Percentiles rank a stretch among this genome's conserved stretches.
Evolutionary conservation across 2,888 invertebrate genomes (phyloP).

Genomic region (Bimastos eiseni): DNA sequence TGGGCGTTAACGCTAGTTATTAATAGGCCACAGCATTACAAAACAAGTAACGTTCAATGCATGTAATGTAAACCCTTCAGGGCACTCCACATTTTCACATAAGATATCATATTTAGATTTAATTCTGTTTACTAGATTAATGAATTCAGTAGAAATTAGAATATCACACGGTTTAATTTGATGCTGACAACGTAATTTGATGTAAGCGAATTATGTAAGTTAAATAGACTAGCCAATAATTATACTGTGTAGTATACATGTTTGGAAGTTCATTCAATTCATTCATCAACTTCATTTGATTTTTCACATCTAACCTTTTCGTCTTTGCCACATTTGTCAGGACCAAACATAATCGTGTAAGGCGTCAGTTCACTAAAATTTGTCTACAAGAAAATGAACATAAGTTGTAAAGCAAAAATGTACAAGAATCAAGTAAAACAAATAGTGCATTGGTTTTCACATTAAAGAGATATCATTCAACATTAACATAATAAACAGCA

Average conservation of each 20-base stretch:
- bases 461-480: neutral
- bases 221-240: too few relatives aligned
- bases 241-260: neutral
- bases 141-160: too few relatives aligned
- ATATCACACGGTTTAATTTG: neutral
- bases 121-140: neutral
- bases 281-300: neutral
- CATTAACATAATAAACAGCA: neutral
- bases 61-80: neutral
- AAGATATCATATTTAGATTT: neutral
- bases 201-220: neutral
- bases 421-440: neutral
- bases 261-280: neutral
- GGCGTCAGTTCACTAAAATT: slow-evolving; percentile 92
- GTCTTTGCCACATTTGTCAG: slow-evolving; percentile 97
- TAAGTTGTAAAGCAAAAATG: neutral
- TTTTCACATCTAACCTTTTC: slow-evolving; percentile 72
- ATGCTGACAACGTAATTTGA: neutral
- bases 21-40: neutral
- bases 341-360: slow-evolving; percentile 99
- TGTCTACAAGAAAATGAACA: slow-evolving; percentile 62
- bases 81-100: neutral
- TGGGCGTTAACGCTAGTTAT: too few relatives aligned
- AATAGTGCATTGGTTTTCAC: neutral
- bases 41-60: neutral